These are phyloP conservation scores for Ochropacha duplaris DNA, from an alignment of 2,888 invertebrate species.

Conservation along the genomic window DNA sequence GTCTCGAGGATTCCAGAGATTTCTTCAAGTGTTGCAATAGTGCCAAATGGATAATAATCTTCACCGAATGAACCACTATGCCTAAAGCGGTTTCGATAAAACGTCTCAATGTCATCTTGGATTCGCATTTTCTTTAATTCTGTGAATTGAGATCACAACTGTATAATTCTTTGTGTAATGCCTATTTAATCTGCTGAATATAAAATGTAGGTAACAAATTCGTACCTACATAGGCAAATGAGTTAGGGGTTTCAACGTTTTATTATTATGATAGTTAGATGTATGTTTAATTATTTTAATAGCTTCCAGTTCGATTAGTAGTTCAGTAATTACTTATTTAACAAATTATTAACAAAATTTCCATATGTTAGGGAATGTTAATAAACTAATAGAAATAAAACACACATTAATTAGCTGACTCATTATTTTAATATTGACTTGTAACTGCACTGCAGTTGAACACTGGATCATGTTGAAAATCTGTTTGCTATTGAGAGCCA, in stretches of 20 bases:
- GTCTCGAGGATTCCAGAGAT: background rate
- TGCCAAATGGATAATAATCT: background rate
- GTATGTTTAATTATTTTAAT: background rate
- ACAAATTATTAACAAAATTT: conserved; percentile 2
- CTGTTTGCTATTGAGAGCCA: no score
- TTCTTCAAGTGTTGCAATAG: background rate
- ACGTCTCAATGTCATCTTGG: background rate
- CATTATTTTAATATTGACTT: background rate
- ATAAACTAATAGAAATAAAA: conserved; percentile 18
- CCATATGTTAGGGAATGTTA: conserved; percentile 14
- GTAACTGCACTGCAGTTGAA: background rate
- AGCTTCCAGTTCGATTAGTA: conserved; percentile 16
- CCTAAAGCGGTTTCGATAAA: background rate
- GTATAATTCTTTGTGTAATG: no score
- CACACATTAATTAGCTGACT: conserved; percentile 12
- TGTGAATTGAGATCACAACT: background rate
- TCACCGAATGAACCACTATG: background rate
- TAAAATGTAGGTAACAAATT: background rate
- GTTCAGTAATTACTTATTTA: conserved; percentile 13
- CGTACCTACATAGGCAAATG: background rate
- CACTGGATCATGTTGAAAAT: background rate
- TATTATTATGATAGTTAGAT: background rate
- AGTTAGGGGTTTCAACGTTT: background rate
- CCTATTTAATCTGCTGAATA: no score
- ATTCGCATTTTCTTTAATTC: background rate